Conservation (phyloP, 1,140 invertebrate genomes). For the Orchestia grillus region DNA sequence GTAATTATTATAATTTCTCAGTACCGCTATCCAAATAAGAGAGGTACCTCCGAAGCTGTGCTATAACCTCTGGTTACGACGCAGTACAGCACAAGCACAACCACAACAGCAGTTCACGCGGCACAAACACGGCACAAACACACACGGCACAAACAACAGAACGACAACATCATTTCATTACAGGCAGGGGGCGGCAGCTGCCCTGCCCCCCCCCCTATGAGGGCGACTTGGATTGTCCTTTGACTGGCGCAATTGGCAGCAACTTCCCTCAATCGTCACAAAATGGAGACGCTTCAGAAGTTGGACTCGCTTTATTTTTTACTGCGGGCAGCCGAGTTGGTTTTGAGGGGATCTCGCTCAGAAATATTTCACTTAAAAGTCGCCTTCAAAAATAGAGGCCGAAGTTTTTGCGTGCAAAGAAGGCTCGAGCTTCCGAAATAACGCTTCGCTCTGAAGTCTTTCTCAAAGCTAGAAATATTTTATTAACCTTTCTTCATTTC, state of each 20-base stretch:
- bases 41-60: too few species aligned
- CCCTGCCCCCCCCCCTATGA: too few species aligned
- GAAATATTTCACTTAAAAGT: not conserved
- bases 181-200: too few species aligned
- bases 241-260: not conserved
- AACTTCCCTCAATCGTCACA: not conserved
- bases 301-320: conserved; percentile 1
- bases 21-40: too few species aligned
- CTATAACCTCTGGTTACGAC: too few species aligned
- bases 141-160: too few species aligned
- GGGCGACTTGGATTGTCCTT: not conserved
- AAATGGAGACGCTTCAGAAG: not conserved
- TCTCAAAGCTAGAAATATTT: not conserved
- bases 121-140: not conserved
- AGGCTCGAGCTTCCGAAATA: not conserved
- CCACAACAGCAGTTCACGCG: too few species aligned
- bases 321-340: not conserved
- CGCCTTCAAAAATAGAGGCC: not conserved
- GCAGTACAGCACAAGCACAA: too few species aligned
- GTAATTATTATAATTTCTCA: too few species aligned
- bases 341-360: not conserved
- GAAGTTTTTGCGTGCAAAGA: not conserved
- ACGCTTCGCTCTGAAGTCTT: not conserved
- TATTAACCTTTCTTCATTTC: not conserved
- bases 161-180: too few species aligned